Evolutionary conservation across 2,113 vertebrate species (phyloP).

Genomic region (Nothobranchius furzeri): DNA sequence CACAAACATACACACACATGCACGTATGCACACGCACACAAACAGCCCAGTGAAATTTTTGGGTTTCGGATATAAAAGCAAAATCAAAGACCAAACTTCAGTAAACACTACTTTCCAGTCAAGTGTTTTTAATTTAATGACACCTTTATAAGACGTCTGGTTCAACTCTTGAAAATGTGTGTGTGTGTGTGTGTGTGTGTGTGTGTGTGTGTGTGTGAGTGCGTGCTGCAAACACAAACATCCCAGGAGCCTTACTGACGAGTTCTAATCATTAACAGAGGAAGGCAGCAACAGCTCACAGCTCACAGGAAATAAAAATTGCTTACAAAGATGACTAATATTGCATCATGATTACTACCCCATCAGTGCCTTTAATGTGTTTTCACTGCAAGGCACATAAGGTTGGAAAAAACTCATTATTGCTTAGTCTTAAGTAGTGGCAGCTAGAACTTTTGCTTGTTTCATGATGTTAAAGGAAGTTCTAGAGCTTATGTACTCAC

Average conservation of each 20-base stretch:
- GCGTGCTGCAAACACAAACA: constrained; percentile 52
- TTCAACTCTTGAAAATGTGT: constrained; percentile 46
- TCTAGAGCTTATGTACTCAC: constrained; percentile 76
- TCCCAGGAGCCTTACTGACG: constrained; percentile 64
- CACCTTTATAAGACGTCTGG: constrained; percentile 73
- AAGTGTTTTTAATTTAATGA: constrained; percentile 75
- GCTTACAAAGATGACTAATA: constrained; percentile 71
- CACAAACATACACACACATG: not conserved
- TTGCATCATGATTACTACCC: constrained; percentile 50
- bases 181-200: not conserved
- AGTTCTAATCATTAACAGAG: constrained; percentile 75
- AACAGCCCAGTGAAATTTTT: constrained; percentile 35
- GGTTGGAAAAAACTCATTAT: constrained; percentile 5
- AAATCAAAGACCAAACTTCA: constrained; percentile 68
- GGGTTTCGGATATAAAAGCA: constrained; percentile 32
- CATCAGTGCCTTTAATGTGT: constrained; percentile 41
- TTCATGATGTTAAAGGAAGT: not conserved
- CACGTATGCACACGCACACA: constrained; percentile 3
- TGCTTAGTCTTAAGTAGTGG: constrained; percentile 14
- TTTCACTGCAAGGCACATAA: constrained; percentile 28
- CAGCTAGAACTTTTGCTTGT: not conserved
- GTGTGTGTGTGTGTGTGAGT: not conserved
- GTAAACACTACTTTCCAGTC: constrained; percentile 72
- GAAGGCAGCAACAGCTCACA: constrained; percentile 45
- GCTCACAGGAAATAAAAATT: constrained; percentile 68